phyloP scores from a whole-genome alignment of 2,888 invertebrate species.

The Acleris emargana region DNA sequence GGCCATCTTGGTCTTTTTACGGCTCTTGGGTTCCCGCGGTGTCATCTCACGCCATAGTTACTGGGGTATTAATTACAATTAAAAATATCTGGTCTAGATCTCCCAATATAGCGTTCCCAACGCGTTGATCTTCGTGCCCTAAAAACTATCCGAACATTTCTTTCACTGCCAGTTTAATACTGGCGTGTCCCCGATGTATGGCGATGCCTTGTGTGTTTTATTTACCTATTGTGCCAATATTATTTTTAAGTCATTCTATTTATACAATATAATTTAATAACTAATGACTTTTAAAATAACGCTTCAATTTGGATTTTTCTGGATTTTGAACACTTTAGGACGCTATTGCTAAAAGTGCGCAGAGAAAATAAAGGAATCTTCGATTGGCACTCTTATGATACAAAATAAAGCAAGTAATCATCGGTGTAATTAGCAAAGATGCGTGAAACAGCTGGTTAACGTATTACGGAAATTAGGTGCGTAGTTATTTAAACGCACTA shows the following conservation, averaged over 20 bases:
- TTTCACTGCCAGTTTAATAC: constrained; percentile 39
- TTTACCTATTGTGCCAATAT: constrained; percentile 38
- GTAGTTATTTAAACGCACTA: constrained; percentile 14
- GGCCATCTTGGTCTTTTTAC: constrained; percentile 36
- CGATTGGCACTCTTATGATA: too few relatives aligned
- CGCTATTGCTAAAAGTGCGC: too few relatives aligned
- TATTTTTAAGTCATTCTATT: constrained; percentile 15
- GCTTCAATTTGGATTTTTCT: too few relatives aligned
- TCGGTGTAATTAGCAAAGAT: background rate
- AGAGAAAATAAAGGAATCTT: too few relatives aligned
- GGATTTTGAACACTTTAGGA: too few relatives aligned
- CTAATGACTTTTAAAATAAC: too few relatives aligned
- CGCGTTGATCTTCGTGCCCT: constrained; percentile 58
- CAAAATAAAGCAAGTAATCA: background rate
- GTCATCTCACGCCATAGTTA: constrained; percentile 53
- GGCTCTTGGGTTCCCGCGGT: constrained; percentile 32
- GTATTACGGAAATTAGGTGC: constrained; percentile 23
- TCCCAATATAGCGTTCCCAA: constrained; percentile 51
- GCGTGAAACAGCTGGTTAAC: constrained; percentile 14
- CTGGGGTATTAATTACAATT: constrained; percentile 40
- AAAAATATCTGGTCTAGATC: constrained; percentile 49
- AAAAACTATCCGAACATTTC: constrained; percentile 54
- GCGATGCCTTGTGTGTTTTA: constrained; percentile 48
- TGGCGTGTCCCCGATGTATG: constrained; percentile 49
- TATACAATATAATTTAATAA: too few relatives aligned